Base-by-base conservation (phyloP, 2,888 invertebrate genomes). In the Lysandra coridon region DNA sequence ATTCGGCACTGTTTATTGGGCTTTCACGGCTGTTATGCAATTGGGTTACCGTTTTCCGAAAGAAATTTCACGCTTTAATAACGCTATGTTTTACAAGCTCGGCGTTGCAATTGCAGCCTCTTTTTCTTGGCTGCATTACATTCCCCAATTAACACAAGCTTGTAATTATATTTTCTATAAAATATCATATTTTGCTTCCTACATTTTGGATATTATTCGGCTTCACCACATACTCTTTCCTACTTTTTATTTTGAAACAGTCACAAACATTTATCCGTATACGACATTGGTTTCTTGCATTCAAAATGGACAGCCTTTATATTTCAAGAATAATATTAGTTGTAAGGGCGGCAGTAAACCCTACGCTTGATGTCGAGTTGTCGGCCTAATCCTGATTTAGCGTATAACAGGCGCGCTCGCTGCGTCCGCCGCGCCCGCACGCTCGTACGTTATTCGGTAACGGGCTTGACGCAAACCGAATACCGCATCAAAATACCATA, bases 371-470 rank as follows among this genome's bases (percentile, higher is more conserved):
- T 90, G 92, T 90, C 88, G 87, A 87, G 84, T 84, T 88, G 91
- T 92, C 90, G 83, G 82, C 85, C 90, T 94, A 94, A 94, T 92
- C 93, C 93, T 94, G 94, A 94, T 94, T 93, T 94, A 94, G 91
- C 91, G 88, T 84, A 85, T 86, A 87, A 85, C 87, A 87, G 86
- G 88, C 86, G 86, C 86, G 87, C 87, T 86, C 81, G 2, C 83
- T 86, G 82, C 85, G 23, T 5, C n/a, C 60, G 60, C 60, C n/a
- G 3, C 60, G 62, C n/a, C 62, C 62, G 69, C 69, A 4, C 69
- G 69, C 69, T 37, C 87, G 88, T 92, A 91, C 86, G 89, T 92
- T 91, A 91, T 87, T 84, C 89, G 87, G 87, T 88, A 90, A 89
- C 87, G 83, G 82, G 84, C 79, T 64, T 4, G 81, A 89, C 88